Base-by-base conservation (phyloP, 1,140 invertebrate genomes). In the Dreissena polymorpha region DNA sequence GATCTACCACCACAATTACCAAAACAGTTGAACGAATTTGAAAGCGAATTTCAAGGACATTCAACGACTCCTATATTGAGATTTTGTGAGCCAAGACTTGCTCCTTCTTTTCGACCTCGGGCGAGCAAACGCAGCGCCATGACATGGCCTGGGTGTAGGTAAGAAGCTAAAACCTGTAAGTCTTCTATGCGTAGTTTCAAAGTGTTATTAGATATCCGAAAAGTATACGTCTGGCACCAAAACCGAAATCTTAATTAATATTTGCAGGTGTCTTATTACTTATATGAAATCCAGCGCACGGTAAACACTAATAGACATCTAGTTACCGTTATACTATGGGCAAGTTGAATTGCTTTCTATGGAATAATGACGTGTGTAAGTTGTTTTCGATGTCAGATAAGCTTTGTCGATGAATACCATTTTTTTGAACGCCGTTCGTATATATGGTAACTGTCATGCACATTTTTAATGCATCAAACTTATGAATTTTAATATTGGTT, bases 121-220 rank as follows among this genome's bases (percentile, higher is more conserved):
- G 39, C 23, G 10, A 76, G 57, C 60, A 76, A 64, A 21, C 25
- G 57, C 5, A 65, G 63, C 21, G 23, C 74, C 18, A 76, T 64
- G 23, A 64, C 74, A 13, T 76, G 57, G 74, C 74, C 60, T 16
- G 74, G 63, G 29, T 76, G 74, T 23, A 65, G 74, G 23, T 18
- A 69, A 50, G 27, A 69, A 23, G n/a, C 60, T 16, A 16, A 27
- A 25, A n/a, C 16, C 6, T n/a, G 16, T 6, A 3, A 23, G 2
- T 60, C 16, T 60, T 60, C 2, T 60, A 6, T 60, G 16, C 16
- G 16, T 23, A n/a, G 21, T 60, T 18, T 60, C 10, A 10, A n/a
- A 60, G 10, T 6, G 10, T 3, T 60, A 3, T 5, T 12, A 60
- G 16, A n/a, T 60, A 23, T 23, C 21, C 21, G 21, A 60, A 3